Evolutionary conservation across 2,797 vertebrate genomes (phyloP).

Genomic region (Sebastes hopkinsi): DNA sequence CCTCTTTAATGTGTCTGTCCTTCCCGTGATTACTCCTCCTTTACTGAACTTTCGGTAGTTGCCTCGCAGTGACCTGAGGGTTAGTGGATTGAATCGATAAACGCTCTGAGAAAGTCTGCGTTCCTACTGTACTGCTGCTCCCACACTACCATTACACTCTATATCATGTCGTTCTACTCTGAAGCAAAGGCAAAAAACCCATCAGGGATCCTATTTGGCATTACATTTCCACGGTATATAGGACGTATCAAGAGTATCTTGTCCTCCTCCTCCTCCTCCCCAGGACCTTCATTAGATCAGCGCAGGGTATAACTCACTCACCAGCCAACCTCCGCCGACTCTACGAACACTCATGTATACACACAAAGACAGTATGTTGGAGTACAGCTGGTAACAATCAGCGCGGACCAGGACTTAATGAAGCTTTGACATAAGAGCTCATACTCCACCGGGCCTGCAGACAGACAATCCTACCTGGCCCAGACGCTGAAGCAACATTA

Average conservation of each 20-base stretch:
- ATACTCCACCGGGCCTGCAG: conserved; percentile 39
- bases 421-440: conserved; percentile 73
- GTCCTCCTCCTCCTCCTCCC: conserved; percentile 52
- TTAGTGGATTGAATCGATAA: not conserved
- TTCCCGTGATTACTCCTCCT: not conserved
- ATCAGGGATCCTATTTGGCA: conserved; percentile 36
- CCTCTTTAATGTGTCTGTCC: not conserved
- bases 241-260: conserved; percentile 41
- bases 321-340: conserved; percentile 39
- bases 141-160: conserved; percentile 13
- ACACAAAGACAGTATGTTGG: conserved; percentile 17
- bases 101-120: conserved; percentile 24
- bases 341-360: conserved; percentile 8
- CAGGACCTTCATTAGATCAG: conserved; percentile 72
- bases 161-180: conserved; percentile 27
- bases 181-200: conserved; percentile 6
- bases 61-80: not conserved
- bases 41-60: not conserved
- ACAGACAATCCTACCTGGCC: conserved; percentile 70
- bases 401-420: conserved; percentile 60
- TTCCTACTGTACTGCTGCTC: conserved; percentile 32
- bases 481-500: conserved; percentile 48
- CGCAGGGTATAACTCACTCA: conserved; percentile 75
- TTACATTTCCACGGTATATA: conserved; percentile 45
- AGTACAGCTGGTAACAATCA: conserved; percentile 83